A percentile compares a stretch with the other conserved stretches of the same genome.
These are phyloP conservation scores for Holcopasites calliopsidis DNA, from an alignment of 1,140 invertebrate species.

Conservation along the genomic window DNA sequence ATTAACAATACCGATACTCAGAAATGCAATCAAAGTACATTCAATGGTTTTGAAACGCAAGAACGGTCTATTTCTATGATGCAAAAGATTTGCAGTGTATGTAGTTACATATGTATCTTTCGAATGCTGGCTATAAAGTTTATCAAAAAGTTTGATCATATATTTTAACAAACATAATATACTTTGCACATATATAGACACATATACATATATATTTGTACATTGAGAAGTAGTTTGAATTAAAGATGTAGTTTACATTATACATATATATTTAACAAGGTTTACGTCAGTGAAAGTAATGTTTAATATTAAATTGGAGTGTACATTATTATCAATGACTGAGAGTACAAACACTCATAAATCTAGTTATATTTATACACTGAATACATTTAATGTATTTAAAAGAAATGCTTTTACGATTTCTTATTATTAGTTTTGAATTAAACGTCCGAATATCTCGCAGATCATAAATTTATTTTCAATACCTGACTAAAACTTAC, in stretches of 20 bases:
- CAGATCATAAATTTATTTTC: conserved; percentile 20
- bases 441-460: conserved; percentile 50
- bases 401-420: conserved; percentile 70
- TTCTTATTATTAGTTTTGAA: conserved; percentile 61
- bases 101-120: conserved; percentile 27
- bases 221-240: conserved; percentile 48
- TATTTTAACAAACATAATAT: conserved; percentile 46
- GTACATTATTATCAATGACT: conserved; percentile 70
- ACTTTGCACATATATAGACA: no score
- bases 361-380: conserved; percentile 75
- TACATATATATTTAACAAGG: conserved; percentile 49
- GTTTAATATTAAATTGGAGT: conserved; percentile 63
- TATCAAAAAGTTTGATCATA: conserved; percentile 24
- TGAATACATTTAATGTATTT: conserved; percentile 73
- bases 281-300: conserved; percentile 56
- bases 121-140: conserved; percentile 33
- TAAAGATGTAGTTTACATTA: conserved; percentile 43
- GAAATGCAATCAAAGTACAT: conserved; percentile 40
- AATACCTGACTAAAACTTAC: background rate
- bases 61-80: conserved; percentile 28
- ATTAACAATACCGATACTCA: conserved; percentile 35
- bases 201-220: conserved; percentile 56
- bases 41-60: conserved; percentile 37
- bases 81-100: conserved; percentile 27
- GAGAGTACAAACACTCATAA: conserved; percentile 76